A percentile compares a stretch with the other conserved stretches of the same genome.
Conservation (phyloP, 2,888 invertebrate genomes). For the Anagyrus pseudococci region DNA sequence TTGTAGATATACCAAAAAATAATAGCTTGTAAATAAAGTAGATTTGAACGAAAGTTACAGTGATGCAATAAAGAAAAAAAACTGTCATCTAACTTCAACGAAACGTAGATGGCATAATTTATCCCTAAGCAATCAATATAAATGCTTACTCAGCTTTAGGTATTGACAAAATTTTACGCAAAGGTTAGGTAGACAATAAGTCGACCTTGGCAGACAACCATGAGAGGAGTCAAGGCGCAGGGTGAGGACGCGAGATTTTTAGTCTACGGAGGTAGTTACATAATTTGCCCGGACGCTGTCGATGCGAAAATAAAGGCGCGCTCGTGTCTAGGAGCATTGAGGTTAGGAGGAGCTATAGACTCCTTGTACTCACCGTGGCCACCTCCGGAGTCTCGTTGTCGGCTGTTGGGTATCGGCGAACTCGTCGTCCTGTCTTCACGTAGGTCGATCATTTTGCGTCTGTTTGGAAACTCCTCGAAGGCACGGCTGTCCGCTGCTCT, state of each 20-base stretch:
- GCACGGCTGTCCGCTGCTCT: no score
- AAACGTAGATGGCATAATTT: not conserved
- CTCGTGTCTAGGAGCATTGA: constrained; percentile 17
- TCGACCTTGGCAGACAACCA: not conserved
- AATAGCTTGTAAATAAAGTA: no score
- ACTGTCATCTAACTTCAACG: not conserved
- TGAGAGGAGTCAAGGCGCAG: not conserved
- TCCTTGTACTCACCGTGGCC: not conserved
- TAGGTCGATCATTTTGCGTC: constrained; percentile 55
- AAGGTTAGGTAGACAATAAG: not conserved
- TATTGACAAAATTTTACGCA: not conserved
- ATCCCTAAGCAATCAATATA: not conserved
- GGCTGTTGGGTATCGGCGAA: constrained; percentile 32
- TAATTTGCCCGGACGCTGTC: constrained; percentile 29
- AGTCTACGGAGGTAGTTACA: constrained; percentile 27
- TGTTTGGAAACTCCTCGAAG: no score
- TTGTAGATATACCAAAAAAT: no score
- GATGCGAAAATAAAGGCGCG: constrained; percentile 29
- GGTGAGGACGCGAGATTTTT: no score
- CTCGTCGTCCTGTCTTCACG: constrained; percentile 43
- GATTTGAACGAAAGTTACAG: no score
- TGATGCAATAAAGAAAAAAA: no score
- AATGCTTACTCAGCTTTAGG: not conserved
- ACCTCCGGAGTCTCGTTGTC: constrained; percentile 43
- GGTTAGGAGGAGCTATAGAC: constrained; percentile 33